Conservation (phyloP, 2,113 vertebrate species). For the Anoura caudifer region DNA sequence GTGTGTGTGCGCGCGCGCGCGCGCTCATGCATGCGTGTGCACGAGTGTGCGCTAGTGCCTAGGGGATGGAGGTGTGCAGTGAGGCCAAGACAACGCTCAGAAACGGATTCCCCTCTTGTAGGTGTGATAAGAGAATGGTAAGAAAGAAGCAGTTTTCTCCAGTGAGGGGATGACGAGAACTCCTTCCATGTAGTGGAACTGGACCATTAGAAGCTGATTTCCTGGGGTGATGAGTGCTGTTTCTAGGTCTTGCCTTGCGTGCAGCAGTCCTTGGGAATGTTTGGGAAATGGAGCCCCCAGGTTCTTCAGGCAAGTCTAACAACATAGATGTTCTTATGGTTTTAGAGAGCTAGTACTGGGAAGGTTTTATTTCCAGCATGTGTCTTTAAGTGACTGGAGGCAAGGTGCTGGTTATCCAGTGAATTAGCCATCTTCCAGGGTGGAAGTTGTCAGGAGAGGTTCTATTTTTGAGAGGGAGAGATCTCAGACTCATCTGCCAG, state of each 20-base stretch:
- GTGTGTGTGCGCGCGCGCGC: accelerated
- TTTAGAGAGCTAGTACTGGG: not conserved
- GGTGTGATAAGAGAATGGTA: not conserved
- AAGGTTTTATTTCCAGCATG: not conserved
- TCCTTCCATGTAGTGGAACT: not conserved
- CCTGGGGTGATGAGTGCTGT: not conserved
- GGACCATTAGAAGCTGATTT: not conserved
- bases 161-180: not conserved
- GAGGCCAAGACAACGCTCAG: not conserved
- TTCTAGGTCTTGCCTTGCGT: too few species aligned
- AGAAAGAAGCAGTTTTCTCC: not conserved
- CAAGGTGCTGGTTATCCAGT: not conserved
- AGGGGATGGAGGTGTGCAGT: not conserved
- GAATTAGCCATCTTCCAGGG: not conserved
- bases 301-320: not conserved
- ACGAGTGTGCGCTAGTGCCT: accelerated
- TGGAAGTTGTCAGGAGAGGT: not conserved
- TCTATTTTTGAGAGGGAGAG: not conserved
- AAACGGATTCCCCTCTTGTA: not conserved
- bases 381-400: not conserved
- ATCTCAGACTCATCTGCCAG: not conserved
- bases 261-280: not conserved
- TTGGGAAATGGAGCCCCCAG: not conserved
- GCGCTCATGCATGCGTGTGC: not conserved
- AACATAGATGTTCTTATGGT: not conserved